A percentile compares a stretch with the other conserved stretches of the same genome.
phyloP scores from a whole-genome alignment of 2,888 invertebrate genomes.

The Macaria notata region DNA sequence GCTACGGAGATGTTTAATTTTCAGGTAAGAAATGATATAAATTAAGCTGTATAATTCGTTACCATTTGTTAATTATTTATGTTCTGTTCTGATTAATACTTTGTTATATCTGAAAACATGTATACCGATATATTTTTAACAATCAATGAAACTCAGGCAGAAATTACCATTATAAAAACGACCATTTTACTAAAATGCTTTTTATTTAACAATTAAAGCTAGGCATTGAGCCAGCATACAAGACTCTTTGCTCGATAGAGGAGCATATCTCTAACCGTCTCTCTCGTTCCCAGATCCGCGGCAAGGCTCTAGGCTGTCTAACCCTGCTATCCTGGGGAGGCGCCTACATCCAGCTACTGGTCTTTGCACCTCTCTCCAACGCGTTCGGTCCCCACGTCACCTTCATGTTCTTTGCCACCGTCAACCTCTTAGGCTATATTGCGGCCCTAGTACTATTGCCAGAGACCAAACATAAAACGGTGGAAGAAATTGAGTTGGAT shows the following conservation, averaged over 20 bases:
- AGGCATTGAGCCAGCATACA: too few species aligned
- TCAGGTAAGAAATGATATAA: constrained; percentile 37
- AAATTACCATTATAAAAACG: too few species aligned
- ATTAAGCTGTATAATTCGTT: too few species aligned
- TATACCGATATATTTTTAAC: too few species aligned
- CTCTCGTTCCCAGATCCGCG: constrained; percentile 46
- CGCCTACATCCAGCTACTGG: constrained; percentile 36
- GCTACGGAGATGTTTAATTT: constrained; percentile 55
- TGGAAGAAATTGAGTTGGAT: constrained; percentile 51
- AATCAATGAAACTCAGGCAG: too few species aligned
- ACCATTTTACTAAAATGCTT: too few species aligned
- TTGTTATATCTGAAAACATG: too few species aligned
- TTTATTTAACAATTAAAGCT: too few species aligned
- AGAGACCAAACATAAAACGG: constrained; percentile 64
- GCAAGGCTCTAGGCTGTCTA: constrained; percentile 45
- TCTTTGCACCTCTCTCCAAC: constrained; percentile 36
- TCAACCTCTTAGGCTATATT: constrained; percentile 50
- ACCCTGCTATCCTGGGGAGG: constrained; percentile 43
- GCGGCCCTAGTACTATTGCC: constrained; percentile 52
- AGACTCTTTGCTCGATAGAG: too few species aligned
- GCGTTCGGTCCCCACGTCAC: constrained; percentile 50
- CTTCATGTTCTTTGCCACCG: constrained; percentile 52
- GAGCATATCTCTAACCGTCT: too few species aligned
- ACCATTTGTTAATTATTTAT: too few species aligned
- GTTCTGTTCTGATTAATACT: too few species aligned